These are phyloP conservation scores for Tachina fera DNA, from an alignment of 2,888 invertebrate species.

Conservation along the genomic window DNA sequence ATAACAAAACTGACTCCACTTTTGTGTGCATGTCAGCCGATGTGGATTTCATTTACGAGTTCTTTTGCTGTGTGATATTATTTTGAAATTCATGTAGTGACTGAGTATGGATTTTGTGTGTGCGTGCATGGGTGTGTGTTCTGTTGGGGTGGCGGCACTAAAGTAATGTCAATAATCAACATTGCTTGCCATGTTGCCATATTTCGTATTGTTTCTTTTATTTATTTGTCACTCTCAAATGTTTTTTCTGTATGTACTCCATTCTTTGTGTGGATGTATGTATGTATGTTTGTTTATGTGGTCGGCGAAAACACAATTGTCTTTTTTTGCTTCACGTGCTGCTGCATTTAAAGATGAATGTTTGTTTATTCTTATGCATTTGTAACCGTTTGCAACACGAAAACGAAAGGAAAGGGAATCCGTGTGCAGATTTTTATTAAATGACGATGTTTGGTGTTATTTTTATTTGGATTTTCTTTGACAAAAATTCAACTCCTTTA, in stretches of 20 bases:
- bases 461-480: slow-evolving; percentile 33
- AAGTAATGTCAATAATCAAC: slow-evolving; percentile 71
- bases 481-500: slow-evolving; percentile 28
- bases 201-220: slow-evolving; percentile 57
- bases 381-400: not conserved
- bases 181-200: slow-evolving; percentile 68
- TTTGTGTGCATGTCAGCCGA: not conserved
- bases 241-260: slow-evolving; percentile 30
- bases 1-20: not conserved
- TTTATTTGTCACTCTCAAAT: slow-evolving; percentile 6
- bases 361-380: slow-evolving; percentile 16
- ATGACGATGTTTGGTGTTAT: slow-evolving; percentile 42
- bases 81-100: slow-evolving; percentile 37
- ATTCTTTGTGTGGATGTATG: slow-evolving; percentile 31
- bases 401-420: not conserved
- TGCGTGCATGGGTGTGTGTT: not conserved
- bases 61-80: slow-evolving; percentile 31
- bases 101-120: not conserved
- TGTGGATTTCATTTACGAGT: slow-evolving; percentile 50
- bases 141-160: slow-evolving; percentile 67
- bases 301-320: slow-evolving; percentile 37
- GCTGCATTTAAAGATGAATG: slow-evolving; percentile 39
- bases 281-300: slow-evolving; percentile 25
- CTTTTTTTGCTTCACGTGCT: slow-evolving; percentile 58
- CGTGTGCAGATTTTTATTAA: slow-evolving; percentile 24